phyloP scores from a whole-genome alignment of 2,888 invertebrate genomes.

The Tipula confusa region DNA sequence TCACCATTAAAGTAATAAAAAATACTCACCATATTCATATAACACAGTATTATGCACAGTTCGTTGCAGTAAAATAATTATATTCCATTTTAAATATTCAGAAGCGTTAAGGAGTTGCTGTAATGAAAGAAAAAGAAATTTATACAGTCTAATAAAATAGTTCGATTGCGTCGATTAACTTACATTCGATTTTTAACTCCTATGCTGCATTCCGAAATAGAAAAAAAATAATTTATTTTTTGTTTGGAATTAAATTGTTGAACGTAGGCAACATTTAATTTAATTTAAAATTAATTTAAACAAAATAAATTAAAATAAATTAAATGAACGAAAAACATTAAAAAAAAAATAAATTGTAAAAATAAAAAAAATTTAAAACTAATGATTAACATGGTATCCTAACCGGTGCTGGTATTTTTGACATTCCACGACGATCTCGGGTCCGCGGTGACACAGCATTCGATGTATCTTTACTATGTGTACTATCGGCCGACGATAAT shows the following conservation, averaged over 20 bases:
- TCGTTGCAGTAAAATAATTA: neutral
- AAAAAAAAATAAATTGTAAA: neutral
- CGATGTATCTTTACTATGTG: conserved; percentile 41
- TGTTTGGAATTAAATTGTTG: neutral
- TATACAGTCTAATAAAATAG: neutral
- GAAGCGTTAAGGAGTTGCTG: neutral
- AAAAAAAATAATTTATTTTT: too few relatives aligned
- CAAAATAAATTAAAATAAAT: conserved; percentile 9
- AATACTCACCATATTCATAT: neutral
- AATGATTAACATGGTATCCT: conserved; percentile 32
- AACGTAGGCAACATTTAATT: neutral
- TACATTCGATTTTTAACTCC: conserved; percentile 15
- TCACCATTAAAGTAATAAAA: neutral
- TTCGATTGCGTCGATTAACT: neutral
- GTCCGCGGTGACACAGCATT: conserved; percentile 35
- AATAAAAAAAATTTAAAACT: neutral
- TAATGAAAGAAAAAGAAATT: neutral
- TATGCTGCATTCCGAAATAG: conserved; percentile 20
- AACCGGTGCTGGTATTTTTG: conserved; percentile 49
- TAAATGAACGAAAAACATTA: too few relatives aligned
- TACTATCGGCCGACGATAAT: conserved; percentile 47
- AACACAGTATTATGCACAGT: neutral
- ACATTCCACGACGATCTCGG: conserved; percentile 43
- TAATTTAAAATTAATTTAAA: conserved; percentile 3
- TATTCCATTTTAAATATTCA: neutral